Percentiles rank a stretch among this genome's conserved stretches.
phyloP scores from a whole-genome alignment of 2,113 vertebrate genomes.

The Artemisiospiza belli region DNA sequence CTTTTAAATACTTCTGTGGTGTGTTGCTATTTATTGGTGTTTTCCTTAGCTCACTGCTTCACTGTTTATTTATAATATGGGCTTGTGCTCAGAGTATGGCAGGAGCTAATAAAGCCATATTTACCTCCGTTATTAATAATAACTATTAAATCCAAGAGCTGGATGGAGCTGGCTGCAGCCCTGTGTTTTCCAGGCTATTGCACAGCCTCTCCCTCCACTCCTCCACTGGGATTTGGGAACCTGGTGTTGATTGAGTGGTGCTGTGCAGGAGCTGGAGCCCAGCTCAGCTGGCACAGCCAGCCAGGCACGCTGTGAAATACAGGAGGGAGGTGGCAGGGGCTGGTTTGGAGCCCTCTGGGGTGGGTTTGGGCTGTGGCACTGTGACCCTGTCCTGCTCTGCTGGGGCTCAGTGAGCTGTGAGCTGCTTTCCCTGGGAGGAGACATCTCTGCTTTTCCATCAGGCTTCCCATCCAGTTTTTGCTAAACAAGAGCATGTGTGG shows the following conservation, averaged over 20 bases:
- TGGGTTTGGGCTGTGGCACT: background rate
- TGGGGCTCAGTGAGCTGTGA: background rate
- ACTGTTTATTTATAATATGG: background rate
- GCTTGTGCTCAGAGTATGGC: background rate
- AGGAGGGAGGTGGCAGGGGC: background rate
- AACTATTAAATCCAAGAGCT: constrained; percentile 2
- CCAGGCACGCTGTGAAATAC: accelerated
- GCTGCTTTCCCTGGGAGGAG: background rate
- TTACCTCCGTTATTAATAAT: constrained; percentile 12
- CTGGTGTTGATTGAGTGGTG: background rate
- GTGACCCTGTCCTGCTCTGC: accelerated
- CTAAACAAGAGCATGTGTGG: constrained; percentile 45
- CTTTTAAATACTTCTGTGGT: constrained; percentile 8
- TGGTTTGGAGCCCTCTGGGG: background rate
- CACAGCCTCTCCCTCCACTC: background rate
- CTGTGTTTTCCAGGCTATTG: background rate
- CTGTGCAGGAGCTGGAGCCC: background rate
- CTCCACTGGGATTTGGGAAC: background rate
- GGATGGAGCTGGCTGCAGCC: background rate
- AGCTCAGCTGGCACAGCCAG: background rate
- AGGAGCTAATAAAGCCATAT: constrained; percentile 25
- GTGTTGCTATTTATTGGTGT: constrained; percentile 17
- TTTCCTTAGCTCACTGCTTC: constrained; percentile 4
- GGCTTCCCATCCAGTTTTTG: background rate
- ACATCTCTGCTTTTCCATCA: background rate